Conservation (phyloP, 2,888 invertebrate species). For the Noctuana brunneofusca region DNA sequence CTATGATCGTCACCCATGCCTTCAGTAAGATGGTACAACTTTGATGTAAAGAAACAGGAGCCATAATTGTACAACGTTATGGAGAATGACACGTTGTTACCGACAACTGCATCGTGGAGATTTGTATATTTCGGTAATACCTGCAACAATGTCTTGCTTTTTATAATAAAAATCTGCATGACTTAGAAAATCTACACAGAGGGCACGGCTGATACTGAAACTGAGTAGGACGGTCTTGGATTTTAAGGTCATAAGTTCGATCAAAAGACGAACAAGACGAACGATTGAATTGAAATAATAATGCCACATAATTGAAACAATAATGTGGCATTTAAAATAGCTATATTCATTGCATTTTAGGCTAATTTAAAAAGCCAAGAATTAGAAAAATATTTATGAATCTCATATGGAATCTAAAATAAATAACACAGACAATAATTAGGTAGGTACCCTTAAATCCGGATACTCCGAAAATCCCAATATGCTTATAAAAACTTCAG, state of each 20-base stretch:
- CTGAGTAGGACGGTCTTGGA: no score
- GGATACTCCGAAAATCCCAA: slow-evolving; percentile 72
- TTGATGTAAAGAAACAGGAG: slow-evolving; percentile 68
- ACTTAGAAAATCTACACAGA: no score
- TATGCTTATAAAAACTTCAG: slow-evolving; percentile 66
- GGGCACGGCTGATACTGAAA: no score
- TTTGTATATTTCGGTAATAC: slow-evolving; percentile 66
- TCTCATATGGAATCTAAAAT: neutral
- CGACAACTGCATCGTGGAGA: slow-evolving; percentile 67
- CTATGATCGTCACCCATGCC: slow-evolving; percentile 69
- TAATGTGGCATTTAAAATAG: no score
- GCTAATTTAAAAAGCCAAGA: neutral
- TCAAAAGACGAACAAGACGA: no score
- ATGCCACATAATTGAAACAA: no score
- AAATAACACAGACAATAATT: neutral
- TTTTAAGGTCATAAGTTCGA: no score
- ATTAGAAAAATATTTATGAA: neutral
- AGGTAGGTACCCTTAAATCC: slow-evolving; percentile 59
- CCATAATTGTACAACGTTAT: slow-evolving; percentile 69
- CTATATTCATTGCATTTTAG: no score
- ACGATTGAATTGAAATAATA: no score
- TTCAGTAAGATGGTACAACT: slow-evolving; percentile 56
- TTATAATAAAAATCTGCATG: no score
- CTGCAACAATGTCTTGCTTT: slow-evolving; percentile 44
- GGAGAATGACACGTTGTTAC: slow-evolving; percentile 50